Base-by-base conservation (phyloP, 2,797 vertebrate species). In the Lepidocolaptes lacrymiger region DNA sequence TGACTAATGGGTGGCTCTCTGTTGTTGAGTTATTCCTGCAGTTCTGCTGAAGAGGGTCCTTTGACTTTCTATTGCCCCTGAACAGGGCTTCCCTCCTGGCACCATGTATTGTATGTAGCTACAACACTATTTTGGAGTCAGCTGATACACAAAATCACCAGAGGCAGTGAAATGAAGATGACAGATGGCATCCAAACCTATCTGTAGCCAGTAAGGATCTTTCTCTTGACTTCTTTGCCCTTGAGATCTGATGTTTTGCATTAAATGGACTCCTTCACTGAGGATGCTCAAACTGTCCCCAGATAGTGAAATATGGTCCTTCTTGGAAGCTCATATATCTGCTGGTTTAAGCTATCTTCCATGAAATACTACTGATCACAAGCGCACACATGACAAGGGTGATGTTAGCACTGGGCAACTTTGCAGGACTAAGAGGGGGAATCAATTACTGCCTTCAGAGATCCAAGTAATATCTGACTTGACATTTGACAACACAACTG, bases 391-490 rank as follows among this genome's bases (percentile, higher is more conserved):
- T 13, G 28, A 84, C 21, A 72, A 55, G 49, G 32, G 20, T 64
- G 56, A 51, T 84, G 20, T 55, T 75, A 32, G 24, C 28, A 41
- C 28, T 51, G 49, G 54, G 54, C n/a, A 89, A 19, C 39, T 80
- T 52, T 83, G 37, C 48, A 72, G 37, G 34, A 15, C 12, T 54
- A 46, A 59, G 28, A 67, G 75, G 3, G 83, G 54, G n/a, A 88
- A 90, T 75, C 39, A 82, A 56, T 79, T 46, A 32, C n/a, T 72
- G 34, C 54, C 43, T 80, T 81, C 2, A 13, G 76, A 84, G 74
- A 75, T 44, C 46, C 79, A 89, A 93, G 37, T 89, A 94, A 80
- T 93, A 85, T 78, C 95, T 94, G 89, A 91, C 59, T 63, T 94
- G 49, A 30, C 48, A 46, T 89, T 90, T 91, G 30, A 46, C 79